Evolutionary conservation across 1,140 invertebrate genomes (phyloP), one percentile per base, ranked within the genome.

Genomic region (Drosophila ananassae): DNA sequence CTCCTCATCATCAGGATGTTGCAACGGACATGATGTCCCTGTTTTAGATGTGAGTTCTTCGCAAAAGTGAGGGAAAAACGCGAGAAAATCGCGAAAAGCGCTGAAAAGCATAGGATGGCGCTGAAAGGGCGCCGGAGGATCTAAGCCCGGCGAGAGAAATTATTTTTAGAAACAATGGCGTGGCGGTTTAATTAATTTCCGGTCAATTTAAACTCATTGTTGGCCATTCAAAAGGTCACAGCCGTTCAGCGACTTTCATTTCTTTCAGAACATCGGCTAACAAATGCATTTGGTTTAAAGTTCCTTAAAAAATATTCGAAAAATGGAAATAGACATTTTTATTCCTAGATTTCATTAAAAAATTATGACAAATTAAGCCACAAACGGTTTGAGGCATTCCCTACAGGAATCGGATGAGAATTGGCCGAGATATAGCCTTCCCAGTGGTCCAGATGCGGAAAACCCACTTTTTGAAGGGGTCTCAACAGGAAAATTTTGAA

Each of bases 21-120:
- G 52, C 32, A 69, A 52, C 67, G 67, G 64, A 69, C 64, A 50
- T 69, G 64, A 50, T 69, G 64, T 69, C 34, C 21, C 32, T 25
- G 13, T 32, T 55, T 50, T 57, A 47, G 67, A 69, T 69, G 44
- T 8, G 67, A 69, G 44, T 69, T 50, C 53, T 62, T 47, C 28
- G 30, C 30, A 25, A 9, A 28, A 25, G 44, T n/a, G 56, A 52
- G 28, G 8, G 2, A 52, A 28, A 10, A 28, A 34, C 8, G 51
- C 25, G n/a, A 17, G 30, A 22, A 10, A 34, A 53, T n/a, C 8
- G 9, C 21, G 34, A 6, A 12, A 8, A 17, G 25, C n/a, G 41
- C 21, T 21, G 44, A 17, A 47, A 47, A 24, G 44, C 17, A 9
- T 17, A 10, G 9, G 6, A n/a, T 44, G 12, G 5, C 12, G 39